Percentiles rank a stretch among this genome's conserved stretches.
phyloP scores from a whole-genome alignment of 2,888 invertebrate species.

The Ectemnius continuus region DNA sequence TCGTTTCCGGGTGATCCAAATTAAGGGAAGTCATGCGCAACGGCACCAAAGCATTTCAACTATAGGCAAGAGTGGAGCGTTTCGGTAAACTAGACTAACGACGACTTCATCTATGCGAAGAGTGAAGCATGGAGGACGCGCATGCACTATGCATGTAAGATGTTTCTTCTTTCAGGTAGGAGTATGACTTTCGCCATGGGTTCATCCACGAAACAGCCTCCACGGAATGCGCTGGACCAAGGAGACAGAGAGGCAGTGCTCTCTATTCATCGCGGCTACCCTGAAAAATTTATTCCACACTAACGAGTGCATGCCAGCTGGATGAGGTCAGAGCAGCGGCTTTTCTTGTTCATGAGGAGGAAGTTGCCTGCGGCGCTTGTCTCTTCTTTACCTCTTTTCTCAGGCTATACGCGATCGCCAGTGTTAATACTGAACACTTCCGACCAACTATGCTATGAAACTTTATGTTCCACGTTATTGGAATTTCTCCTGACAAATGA shows the following conservation, averaged over 20 bases:
- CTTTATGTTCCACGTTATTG: no score
- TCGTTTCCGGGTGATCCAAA: no score
- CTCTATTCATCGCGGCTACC: slow-evolving; percentile 65
- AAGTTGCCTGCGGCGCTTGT: slow-evolving; percentile 4
- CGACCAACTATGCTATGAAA: background rate
- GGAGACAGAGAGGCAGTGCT: slow-evolving; percentile 23
- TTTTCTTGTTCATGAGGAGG: slow-evolving; percentile 32
- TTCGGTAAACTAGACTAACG: slow-evolving; percentile 47
- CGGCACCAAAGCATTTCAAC: slow-evolving; percentile 15
- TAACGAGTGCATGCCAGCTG: slow-evolving; percentile 67
- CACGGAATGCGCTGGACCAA: slow-evolving; percentile 13
- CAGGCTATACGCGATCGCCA: slow-evolving; percentile 15
- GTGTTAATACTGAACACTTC: slow-evolving; percentile 24
- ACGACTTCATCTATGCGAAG: slow-evolving; percentile 55
- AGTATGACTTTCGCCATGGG: background rate
- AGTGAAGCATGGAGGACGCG: slow-evolving; percentile 33
- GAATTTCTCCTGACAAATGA: no score
- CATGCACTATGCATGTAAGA: slow-evolving; percentile 64
- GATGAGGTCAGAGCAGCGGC: slow-evolving; percentile 60
- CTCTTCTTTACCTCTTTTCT: slow-evolving; percentile 27
- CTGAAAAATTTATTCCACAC: slow-evolving; percentile 70
- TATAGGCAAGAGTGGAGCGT: background rate
- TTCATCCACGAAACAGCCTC: slow-evolving; percentile 19
- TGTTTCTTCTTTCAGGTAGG: slow-evolving; percentile 61
- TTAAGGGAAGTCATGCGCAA: slow-evolving; percentile 16